These are phyloP conservation scores for Cirrhinus mrigala DNA, from an alignment of 2,797 vertebrate genomes.

Conservation along the genomic window DNA sequence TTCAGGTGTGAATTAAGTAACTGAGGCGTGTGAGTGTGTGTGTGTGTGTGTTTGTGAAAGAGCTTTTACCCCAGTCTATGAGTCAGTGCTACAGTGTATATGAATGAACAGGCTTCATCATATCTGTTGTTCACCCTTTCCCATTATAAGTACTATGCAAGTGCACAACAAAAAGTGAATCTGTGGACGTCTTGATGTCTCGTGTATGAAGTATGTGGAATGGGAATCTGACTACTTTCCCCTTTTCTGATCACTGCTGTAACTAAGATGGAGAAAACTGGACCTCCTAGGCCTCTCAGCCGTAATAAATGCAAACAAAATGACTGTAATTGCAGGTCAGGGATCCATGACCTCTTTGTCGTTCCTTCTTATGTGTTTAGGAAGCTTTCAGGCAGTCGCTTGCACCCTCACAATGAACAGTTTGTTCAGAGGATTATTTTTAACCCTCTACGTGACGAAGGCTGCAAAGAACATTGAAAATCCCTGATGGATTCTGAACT, in stretches of 20 bases:
- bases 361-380: slow-evolving; percentile 26
- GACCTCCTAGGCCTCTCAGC: slow-evolving; percentile 46
- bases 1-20: slow-evolving; percentile 73
- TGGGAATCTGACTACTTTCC: slow-evolving; percentile 75
- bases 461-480: slow-evolving; percentile 22
- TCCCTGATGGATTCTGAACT: slow-evolving; percentile 13
- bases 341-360: slow-evolving; percentile 33
- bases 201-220: slow-evolving; percentile 65
- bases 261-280: slow-evolving; percentile 47
- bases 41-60: slow-evolving; percentile 11
- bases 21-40: slow-evolving; percentile 61
- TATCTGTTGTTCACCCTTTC: slow-evolving; percentile 54
- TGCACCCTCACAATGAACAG: slow-evolving; percentile 10
- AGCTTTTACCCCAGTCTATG: slow-evolving; percentile 1
- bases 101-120: slow-evolving; percentile 62
- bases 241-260: slow-evolving; percentile 59
- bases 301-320: slow-evolving; percentile 56
- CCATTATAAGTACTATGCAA: slow-evolving; percentile 86
- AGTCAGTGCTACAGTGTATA: slow-evolving; percentile 32
- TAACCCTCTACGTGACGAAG: slow-evolving; percentile 25
- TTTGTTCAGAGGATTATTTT: slow-evolving; percentile 35
- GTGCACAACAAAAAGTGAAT: slow-evolving; percentile 79
- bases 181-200: slow-evolving; percentile 78
- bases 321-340: slow-evolving; percentile 33
- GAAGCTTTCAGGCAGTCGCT: slow-evolving; percentile 31